Conservation (phyloP, 2,113 vertebrate species). For the Clarias macrocephalus region DNA sequence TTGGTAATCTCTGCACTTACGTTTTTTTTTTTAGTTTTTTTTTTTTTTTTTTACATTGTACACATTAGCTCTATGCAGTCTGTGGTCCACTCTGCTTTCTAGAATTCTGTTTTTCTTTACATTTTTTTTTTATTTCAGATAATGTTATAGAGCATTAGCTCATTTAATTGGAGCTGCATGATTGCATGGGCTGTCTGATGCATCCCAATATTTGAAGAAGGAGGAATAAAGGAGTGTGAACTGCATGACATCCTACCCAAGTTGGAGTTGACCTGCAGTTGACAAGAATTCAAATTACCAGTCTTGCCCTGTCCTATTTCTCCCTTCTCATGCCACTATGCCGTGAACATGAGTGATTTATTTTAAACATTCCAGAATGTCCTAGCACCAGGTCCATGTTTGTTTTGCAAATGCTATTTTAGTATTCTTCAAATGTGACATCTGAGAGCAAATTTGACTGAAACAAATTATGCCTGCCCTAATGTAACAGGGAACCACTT, state of each 20-base stretch:
- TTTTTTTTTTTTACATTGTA: slow-evolving; percentile 15
- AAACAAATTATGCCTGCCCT: slow-evolving; percentile 20
- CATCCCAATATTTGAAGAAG: neutral
- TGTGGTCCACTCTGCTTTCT: slow-evolving; percentile 10
- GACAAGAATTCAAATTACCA: neutral
- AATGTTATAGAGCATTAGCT: slow-evolving; percentile 23
- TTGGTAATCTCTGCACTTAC: slow-evolving; percentile 50
- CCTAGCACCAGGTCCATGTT: slow-evolving; percentile 13
- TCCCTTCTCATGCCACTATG: slow-evolving; percentile 10
- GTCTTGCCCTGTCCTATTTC: neutral
- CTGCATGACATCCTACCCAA: neutral
- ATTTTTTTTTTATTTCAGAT: slow-evolving; percentile 26
- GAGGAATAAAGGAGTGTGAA: neutral
- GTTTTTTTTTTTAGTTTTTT: slow-evolving; percentile 12
- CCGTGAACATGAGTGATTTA: slow-evolving; percentile 3
- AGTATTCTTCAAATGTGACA: neutral
- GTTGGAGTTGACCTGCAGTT: slow-evolving; percentile 26
- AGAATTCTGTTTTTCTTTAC: slow-evolving; percentile 12
- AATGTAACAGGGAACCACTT: slow-evolving; percentile 54
- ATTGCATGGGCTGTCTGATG: neutral
- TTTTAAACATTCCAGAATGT: slow-evolving; percentile 66
- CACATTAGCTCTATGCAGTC: slow-evolving; percentile 62
- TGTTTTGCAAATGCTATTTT: neutral
- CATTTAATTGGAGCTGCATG: slow-evolving; percentile 14
- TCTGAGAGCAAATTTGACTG: slow-evolving; percentile 28